These are phyloP conservation scores for Blera fallax DNA, from an alignment of 2,888 invertebrate species.

Conservation along the genomic window DNA sequence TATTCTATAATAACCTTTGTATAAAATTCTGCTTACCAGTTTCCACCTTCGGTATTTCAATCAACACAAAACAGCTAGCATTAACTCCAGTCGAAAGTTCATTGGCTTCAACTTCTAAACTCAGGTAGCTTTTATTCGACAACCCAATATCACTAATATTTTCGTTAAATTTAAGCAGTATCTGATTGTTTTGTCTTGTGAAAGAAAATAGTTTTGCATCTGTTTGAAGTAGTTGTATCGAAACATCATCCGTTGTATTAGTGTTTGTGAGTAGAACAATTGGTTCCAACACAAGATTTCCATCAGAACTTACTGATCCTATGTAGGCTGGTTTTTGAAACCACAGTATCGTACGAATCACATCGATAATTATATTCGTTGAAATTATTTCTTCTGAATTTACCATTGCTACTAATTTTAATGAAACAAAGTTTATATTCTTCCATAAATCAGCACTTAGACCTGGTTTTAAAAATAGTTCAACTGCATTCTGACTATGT, in stretches of 20 bases:
- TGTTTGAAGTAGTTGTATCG: background rate
- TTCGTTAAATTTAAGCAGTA: background rate
- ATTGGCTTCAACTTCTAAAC: conserved; percentile 17
- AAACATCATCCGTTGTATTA: conserved; percentile 3
- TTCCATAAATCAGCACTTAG: background rate
- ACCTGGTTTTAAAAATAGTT: background rate
- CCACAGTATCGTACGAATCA: background rate
- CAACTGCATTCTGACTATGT: background rate
- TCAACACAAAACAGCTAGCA: background rate
- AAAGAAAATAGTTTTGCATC: conserved; percentile 14
- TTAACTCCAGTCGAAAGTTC: background rate
- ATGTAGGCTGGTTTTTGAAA: conserved; percentile 20
- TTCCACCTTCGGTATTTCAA: background rate
- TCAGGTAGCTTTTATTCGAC: background rate
- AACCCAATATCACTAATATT: background rate
- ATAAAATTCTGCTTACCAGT: background rate
- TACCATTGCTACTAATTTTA: background rate
- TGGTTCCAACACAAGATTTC: background rate
- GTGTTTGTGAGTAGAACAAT: conserved; percentile 1
- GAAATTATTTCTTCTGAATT: conserved; percentile 15
- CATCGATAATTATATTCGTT: conserved; percentile 19
- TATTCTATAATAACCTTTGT: background rate
- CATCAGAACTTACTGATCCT: conserved; percentile 7
- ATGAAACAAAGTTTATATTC: background rate
- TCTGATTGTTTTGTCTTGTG: background rate